These are phyloP conservation scores for Fragum whitleyi DNA, from an alignment of 2,888 invertebrate genomes.

Conservation along the genomic window DNA sequence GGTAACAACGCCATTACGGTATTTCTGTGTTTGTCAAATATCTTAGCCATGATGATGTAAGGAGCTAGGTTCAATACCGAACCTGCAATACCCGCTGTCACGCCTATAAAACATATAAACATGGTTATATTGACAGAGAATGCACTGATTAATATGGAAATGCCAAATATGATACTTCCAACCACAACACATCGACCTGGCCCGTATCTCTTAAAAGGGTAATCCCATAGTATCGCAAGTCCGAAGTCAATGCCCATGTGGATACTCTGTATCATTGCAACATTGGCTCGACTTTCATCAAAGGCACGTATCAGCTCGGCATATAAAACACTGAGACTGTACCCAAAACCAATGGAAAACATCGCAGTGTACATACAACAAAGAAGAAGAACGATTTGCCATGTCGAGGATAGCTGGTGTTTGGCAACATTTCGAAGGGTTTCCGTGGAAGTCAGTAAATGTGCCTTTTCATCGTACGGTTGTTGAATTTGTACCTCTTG, in stretches of 20 bases:
- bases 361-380: background rate
- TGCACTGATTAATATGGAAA: slow-evolving; percentile 3
- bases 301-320: slow-evolving; percentile 32
- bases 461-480: background rate
- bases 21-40: slow-evolving; percentile 10
- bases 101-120: slow-evolving; percentile 23
- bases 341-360: slow-evolving; percentile 31
- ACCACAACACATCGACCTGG: slow-evolving; percentile 17
- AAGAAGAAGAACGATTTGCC: background rate
- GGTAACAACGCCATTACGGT: slow-evolving; percentile 18
- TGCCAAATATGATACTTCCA: slow-evolving; percentile 2
- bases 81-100: slow-evolving; percentile 14
- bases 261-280: slow-evolving; percentile 31
- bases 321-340: slow-evolving; percentile 35
- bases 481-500: background rate
- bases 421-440: background rate
- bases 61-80: slow-evolving; percentile 30
- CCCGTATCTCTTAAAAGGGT: slow-evolving; percentile 11
- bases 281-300: slow-evolving; percentile 5
- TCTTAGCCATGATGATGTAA: slow-evolving; percentile 9
- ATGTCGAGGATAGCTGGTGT: background rate
- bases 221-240: slow-evolving; percentile 23
- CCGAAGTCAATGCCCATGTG: background rate
- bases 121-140: slow-evolving; percentile 27
- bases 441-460: background rate